Evolutionary conservation across 2,113 vertebrate species (phyloP), one percentile per base, ranked within the genome.

Genomic region (Neoarius graeffei): DNA sequence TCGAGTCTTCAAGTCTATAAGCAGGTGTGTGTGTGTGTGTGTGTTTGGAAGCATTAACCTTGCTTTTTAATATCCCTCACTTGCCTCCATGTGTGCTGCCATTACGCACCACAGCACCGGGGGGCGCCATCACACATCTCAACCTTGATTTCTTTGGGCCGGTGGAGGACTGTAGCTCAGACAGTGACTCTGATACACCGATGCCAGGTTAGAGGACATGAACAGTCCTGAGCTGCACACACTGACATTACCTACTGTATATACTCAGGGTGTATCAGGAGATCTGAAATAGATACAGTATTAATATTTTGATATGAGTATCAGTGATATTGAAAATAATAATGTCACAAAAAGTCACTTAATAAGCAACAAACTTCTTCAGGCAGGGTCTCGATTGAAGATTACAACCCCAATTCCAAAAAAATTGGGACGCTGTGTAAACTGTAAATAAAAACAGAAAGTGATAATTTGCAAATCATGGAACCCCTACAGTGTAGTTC

Each of bases 81-180:
- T 59, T 89, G 81, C 86, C 50, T 30, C 73, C 50, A 11, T 17
- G 9, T 87, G 50, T 86, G 20, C 77, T 85, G 67, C 42, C 59
- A 20, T 88, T 73, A 81, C 42, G 11, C 50, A 59, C 66, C 71
- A 2, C 71, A 86, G 73, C 84, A 81, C 35, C 8, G 66, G 87
- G 86, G 64, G 88, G 35, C 15, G 86, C 30, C 48, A 74, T 77
- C 27, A 69, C 71, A 17, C 60, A 96, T 91, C 95, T 98, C 94
- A 97, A 97, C 95, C 95, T 98, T 95, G 97, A 98, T 96, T 97
- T 96, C 95, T 98, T 98, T 97, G 97, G 97, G 94, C 96, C 96
- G 90, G 96, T 96, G 96, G 97, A 98, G 95, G 96, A 96, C 94
- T 96, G 95, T 97, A 96, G 95, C 96, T 91, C 88, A 89, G 91